Base-by-base conservation (phyloP, 2,888 invertebrate genomes). In the Nycteola revayana region DNA sequence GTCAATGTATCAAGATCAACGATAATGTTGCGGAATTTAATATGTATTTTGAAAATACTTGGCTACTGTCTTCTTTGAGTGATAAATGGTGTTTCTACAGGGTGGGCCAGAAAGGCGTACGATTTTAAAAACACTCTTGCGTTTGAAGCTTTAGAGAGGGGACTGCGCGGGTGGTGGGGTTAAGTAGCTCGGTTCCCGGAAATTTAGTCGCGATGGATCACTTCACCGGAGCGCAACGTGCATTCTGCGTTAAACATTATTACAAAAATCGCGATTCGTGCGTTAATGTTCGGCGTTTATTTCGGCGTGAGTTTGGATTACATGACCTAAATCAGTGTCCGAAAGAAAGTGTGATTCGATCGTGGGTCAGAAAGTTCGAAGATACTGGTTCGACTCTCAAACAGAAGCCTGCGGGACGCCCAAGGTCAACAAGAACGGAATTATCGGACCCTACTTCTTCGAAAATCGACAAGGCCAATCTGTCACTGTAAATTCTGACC, bases 311-410 rank as follows among this genome's bases (percentile, higher is more conserved):
- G 20, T 30, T 9, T 23, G 24, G 25, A 29, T 38, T 33, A 32
- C 33, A 38, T 20, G 37, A 38, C 32, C 21, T 28, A 28, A 37
- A 29, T 32, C 30, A 31, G 27, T 31, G 36, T 36, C 23, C 27
- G 28, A 33, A 28, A 7, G 32, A 35, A 37, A 37, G 42, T 33
- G 36, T 33, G 36, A 42, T 41, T 41, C 20, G 39, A 31, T 40
- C 30, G 23, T 32, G 28, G 31, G 32, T 36, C 32, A 32, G 28
- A 28, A 36, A 36, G 36, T 36, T 36, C 26, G 30, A 39, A 30
- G n/a, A 9, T 31, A 40, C 35, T 35, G 31, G 35, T 30, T 35
- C 35, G 22, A 33, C 33, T 36, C 33, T 42, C 30, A 36, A 36
- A 28, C 26, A 37, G 29, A 37, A 37, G 29, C 35, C 35, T 29